Evolutionary conservation across 2,113 vertebrate genomes (phyloP), one percentile per base, ranked within the genome.

Genomic region (Cyphomyrus discorhynchus): DNA sequence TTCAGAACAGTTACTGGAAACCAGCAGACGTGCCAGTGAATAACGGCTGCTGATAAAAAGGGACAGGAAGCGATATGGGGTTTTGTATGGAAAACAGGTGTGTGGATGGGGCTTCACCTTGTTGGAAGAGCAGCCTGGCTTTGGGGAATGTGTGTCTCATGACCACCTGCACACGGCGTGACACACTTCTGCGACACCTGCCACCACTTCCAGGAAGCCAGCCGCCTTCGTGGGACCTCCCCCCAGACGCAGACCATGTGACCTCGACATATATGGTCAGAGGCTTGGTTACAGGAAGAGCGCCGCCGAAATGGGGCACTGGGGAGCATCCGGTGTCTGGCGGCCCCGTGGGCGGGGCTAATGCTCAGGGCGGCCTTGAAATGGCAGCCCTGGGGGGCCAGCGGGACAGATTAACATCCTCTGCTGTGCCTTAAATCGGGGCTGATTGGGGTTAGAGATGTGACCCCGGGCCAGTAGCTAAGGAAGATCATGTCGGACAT

Each of bases 31-130:
- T 27, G 53, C 24, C 87, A 47, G n/a, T 7, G 15, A 3, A 19
- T 42, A 42, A 19, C 74, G n/a, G 74, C 17, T 42, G 45, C 39
- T 88, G 87, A 85, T 49, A 27, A 27, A 56, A 58, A 89, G 15
- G 49, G 19, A 83, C 50, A 56, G 74, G 70, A 89, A 83, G 39
- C 6, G 17, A 24, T 84, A 8, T 0, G 15, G 89, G 89, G 89
- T 62, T 89, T 86, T 83, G 46, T 74, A 88, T 92, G 92, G 91
- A 92, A 93, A 92, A 90, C 93, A 93, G 91, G 91, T 93, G 93
- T 85, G 89, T 93, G 93, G 92, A 92, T 91, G 92, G 91, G 90
- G 91, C 85, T 31, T 90, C 45, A 70, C 11, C 53, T n/a, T 31
- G 42, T 88, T 82, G 90, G 89, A 89, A 80, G 87, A n/a, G 31